Evolutionary conservation across 1,140 invertebrate genomes (phyloP), one percentile per base, ranked within the genome.

Genomic region (Eriocheir sinensis): DNA sequence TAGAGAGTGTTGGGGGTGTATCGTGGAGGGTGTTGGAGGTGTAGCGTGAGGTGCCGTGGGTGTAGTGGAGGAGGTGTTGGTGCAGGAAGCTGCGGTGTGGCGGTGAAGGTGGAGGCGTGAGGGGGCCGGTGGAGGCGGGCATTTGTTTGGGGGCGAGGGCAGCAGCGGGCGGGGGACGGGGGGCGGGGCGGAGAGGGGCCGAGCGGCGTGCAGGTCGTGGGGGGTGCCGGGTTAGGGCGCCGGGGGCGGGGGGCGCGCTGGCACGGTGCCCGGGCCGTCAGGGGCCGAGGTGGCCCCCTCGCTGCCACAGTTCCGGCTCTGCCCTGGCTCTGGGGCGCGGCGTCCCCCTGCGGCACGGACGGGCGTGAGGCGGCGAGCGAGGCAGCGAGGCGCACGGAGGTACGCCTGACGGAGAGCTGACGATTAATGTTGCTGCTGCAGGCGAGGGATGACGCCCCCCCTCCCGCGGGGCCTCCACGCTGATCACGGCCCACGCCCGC

Each of bases 301-400:
- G 60, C 60, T 72, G 60, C 60, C 60, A 72, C 60, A 72, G 60
- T 72, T 72, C 60, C 60, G 60, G 60, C 60, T 72, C 60, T 72
- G 60, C 60, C 60, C 60, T 72, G 60, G 60, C 60, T 72, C 60
- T 72, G 60, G 60, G 60, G 60, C 60, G 60, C 60, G 60, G 60
- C 60, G 60, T 72, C 60, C 60, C 60, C 60, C 60, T 72, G 60
- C 60, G 60, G 60, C 60, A 72, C 60, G 60, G 60, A 72, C 60
- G 60, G 60, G 60, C 60, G 60, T 72, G 60, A 72, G 60, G 60
- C 60, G 27, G 60, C 60, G 12, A 72, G 60, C 21, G 21, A 72
- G 60, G 21, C 21, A n/a, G 17, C 21, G 60, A n/a, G 60, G 60
- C 60, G 60, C n/a, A 21, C 12, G 12, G 48, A n/a, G n/a, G n/a